These are phyloP conservation scores for Tetranychus truncatus DNA, from an alignment of 2,888 invertebrate genomes.

Conservation along the genomic window DNA sequence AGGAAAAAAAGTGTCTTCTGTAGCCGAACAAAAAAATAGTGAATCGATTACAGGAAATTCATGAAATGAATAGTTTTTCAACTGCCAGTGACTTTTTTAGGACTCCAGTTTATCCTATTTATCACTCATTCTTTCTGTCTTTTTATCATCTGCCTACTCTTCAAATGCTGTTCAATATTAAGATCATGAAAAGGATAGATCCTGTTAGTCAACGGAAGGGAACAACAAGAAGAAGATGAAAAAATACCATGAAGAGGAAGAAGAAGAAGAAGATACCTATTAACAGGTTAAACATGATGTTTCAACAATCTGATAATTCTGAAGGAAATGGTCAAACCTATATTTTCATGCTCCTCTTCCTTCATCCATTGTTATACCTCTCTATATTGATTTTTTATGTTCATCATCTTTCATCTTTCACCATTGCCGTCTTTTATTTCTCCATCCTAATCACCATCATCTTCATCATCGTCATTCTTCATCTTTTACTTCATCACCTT, in stretches of 20 bases:
- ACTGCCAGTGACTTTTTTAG: background rate
- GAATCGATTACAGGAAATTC: constrained; percentile 1
- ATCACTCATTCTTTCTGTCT: background rate
- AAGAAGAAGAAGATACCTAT: background rate
- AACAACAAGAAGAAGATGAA: no score
- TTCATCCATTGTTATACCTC: background rate
- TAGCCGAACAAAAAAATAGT: background rate
- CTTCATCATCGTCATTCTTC: background rate
- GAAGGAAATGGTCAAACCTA: background rate
- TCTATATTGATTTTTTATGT: background rate
- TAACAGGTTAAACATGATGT: background rate
- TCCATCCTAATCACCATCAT: background rate
- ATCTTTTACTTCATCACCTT: background rate
- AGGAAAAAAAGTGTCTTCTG: background rate
- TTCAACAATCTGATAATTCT: background rate
- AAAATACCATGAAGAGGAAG: background rate
- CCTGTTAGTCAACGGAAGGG: no score
- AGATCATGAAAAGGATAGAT: no score
- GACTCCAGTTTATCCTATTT: background rate
- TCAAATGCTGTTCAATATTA: background rate
- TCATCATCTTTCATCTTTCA: background rate
- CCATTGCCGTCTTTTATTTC: background rate
- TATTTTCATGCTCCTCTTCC: background rate
- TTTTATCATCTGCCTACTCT: background rate
- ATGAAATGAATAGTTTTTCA: background rate